Percentiles rank a stretch among this genome's conserved stretches.
Conservation (phyloP, 2,888 invertebrate genomes). For the Zaprionus bogoriensis region DNA sequence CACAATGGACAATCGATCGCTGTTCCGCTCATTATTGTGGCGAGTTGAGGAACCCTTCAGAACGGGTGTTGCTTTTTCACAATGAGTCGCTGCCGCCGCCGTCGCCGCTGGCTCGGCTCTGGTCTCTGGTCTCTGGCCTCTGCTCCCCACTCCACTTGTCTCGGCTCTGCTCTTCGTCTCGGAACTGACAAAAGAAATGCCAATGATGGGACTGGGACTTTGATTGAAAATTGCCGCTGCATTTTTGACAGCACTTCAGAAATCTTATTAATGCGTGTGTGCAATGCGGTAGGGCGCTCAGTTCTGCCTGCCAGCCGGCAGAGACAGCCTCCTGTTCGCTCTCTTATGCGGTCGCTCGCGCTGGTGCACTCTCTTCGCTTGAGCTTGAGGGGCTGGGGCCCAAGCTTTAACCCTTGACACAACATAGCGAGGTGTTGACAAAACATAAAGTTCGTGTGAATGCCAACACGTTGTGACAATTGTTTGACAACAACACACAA, state of each 20-base stretch:
- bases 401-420: slow-evolving; percentile 46
- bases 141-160: neutral
- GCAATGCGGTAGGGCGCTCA: slow-evolving; percentile 81
- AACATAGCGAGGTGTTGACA: slow-evolving; percentile 70
- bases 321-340: neutral
- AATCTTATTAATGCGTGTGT: slow-evolving; percentile 69
- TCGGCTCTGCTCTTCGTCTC: neutral
- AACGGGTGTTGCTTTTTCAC: slow-evolving; percentile 70
- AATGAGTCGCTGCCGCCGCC: slow-evolving; percentile 22
- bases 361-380: neutral
- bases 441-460: slow-evolving; percentile 81
- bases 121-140: too few species aligned
- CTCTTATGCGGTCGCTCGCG: neutral
- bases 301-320: too few species aligned
- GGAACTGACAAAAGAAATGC: slow-evolving; percentile 52
- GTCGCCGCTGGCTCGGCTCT: neutral
- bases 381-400: slow-evolving; percentile 4
- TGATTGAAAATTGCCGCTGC: slow-evolving; percentile 81
- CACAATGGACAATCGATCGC: slow-evolving; percentile 32
- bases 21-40: slow-evolving; percentile 64
- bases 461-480: slow-evolving; percentile 79
- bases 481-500: slow-evolving; percentile 69
- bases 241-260: slow-evolving; percentile 67
- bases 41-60: slow-evolving; percentile 68
- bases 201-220: slow-evolving; percentile 38